Percentiles rank a stretch among this genome's conserved stretches.
These are phyloP conservation scores for Pseudoips prasinana DNA, from an alignment of 2,888 invertebrate species.

Conservation along the genomic window DNA sequence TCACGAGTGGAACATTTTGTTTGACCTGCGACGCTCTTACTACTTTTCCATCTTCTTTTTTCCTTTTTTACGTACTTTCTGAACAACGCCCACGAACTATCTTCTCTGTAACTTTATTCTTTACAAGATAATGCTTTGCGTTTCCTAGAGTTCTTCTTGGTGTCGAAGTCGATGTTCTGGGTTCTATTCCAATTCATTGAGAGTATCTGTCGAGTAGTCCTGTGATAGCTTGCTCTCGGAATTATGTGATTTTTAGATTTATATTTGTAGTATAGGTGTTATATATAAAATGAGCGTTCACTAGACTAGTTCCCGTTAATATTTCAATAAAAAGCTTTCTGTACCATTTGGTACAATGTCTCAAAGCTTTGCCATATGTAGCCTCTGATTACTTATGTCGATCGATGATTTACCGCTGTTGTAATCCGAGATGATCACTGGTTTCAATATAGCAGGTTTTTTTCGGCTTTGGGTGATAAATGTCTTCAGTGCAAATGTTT, in stretches of 20 bases:
- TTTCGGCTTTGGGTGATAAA: conserved; percentile 1
- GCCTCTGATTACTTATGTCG: conserved; percentile 13
- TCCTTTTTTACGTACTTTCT: conserved; percentile 4
- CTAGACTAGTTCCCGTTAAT: conserved; percentile 14
- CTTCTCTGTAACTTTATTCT: conserved; percentile 1
- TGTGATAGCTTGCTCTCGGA: conserved; percentile 12
- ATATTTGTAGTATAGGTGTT: conserved; percentile 12
- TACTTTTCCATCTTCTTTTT: conserved; percentile 1
- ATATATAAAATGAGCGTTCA: conserved; percentile 14
- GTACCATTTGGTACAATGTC: conserved; percentile 10
- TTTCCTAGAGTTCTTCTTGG: background rate
- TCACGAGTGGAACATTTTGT: conserved; percentile 9
- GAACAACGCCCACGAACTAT: conserved; percentile 3
- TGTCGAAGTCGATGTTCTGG: background rate
- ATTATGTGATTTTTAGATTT: conserved; percentile 14
- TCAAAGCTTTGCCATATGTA: conserved; percentile 9
- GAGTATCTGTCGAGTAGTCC: too few species aligned
- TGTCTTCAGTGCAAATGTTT: conserved; percentile 1
- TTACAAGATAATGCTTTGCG: conserved; percentile 4
- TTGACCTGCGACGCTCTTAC: conserved; percentile 4
- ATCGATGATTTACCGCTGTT: conserved; percentile 8
- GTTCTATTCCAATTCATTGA: too few species aligned
- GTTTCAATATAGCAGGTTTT: background rate
- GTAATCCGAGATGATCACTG: background rate
- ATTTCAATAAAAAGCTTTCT: conserved; percentile 7